These are phyloP conservation scores for Peromyscus melanophrys DNA, from an alignment of 2,797 vertebrate genomes.

Conservation along the genomic window DNA sequence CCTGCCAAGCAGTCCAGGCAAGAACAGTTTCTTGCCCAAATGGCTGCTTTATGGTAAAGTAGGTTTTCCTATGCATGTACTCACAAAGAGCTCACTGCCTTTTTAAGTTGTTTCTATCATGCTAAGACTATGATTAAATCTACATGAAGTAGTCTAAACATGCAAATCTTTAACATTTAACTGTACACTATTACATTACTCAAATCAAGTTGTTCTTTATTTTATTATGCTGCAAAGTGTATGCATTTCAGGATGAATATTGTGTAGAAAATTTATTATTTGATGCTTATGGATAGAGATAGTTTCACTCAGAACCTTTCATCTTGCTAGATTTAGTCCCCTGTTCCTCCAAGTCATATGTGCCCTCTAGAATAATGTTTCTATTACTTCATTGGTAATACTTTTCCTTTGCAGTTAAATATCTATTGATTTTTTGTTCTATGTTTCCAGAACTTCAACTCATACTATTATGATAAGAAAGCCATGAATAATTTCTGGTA, in stretches of 20 bases:
- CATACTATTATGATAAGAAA: background rate
- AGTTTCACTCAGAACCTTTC: background rate
- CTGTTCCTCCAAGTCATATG: background rate
- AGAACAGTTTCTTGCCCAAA: too few relatives aligned
- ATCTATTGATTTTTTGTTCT: constrained; percentile 12
- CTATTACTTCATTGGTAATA: background rate
- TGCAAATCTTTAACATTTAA: background rate
- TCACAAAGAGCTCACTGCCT: background rate
- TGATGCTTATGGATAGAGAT: background rate
- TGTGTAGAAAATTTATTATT: constrained; percentile 5
- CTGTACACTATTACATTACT: background rate
- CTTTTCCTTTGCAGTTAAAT: constrained; percentile 21
- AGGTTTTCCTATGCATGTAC: background rate
- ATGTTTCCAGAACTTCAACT: background rate
- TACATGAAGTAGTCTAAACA: background rate
- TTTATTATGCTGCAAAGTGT: background rate
- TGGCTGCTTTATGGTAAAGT: background rate
- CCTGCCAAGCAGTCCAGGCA: too few relatives aligned
- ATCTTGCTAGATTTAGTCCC: background rate
- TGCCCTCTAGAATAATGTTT: background rate
- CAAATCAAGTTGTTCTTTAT: background rate
- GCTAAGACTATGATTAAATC: background rate
- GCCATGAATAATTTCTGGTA: background rate
- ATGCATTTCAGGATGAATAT: background rate
- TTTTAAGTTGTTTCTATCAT: background rate